Conservation (phyloP, 53 echinoderm and acorn worm genomes). For the Echinometra lucunter region DNA sequence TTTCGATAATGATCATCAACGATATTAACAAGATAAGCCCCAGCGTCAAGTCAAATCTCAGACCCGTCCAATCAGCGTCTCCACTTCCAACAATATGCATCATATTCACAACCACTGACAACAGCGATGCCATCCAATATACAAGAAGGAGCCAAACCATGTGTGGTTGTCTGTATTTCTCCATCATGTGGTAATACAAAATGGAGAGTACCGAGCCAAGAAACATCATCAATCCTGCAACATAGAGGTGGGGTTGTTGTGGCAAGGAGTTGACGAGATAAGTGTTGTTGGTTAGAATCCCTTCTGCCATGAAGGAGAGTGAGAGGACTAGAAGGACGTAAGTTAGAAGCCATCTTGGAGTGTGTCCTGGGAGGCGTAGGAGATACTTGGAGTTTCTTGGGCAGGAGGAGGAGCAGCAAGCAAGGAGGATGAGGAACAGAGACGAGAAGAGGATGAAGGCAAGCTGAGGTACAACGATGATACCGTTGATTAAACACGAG, state of each 20-base stretch:
- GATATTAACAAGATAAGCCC: background rate
- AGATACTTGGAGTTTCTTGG: constrained; percentile 72
- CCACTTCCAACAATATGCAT: constrained; percentile 49
- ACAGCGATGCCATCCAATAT: constrained; percentile 74
- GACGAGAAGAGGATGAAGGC: constrained; percentile 68
- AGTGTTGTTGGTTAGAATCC: constrained; percentile 80
- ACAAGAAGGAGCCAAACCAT: constrained; percentile 78
- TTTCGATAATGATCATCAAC: constrained; percentile 37
- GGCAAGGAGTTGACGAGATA: constrained; percentile 72
- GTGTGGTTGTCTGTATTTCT: constrained; percentile 72
- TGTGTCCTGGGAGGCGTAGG: constrained; percentile 86
- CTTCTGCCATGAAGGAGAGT: constrained; percentile 86
- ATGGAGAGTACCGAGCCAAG: constrained; percentile 76
- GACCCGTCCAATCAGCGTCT: constrained; percentile 36
- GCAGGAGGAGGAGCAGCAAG: constrained; percentile 60
- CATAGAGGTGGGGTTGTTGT: constrained; percentile 89
- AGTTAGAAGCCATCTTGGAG: constrained; percentile 84
- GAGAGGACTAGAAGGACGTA: constrained; percentile 75
- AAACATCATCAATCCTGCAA: constrained; percentile 74
- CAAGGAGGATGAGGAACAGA: constrained; percentile 67
- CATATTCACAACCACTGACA: constrained; percentile 39
- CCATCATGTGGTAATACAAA: constrained; percentile 84
- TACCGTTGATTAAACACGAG: constrained; percentile 67
- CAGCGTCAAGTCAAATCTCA: constrained; percentile 40
- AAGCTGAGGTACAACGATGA: constrained; percentile 69